Percentiles rank a stretch among this genome's conserved stretches.
These are phyloP conservation scores for Trochalopteron elliotii DNA, from an alignment of 2,113 vertebrate genomes.

Conservation along the genomic window DNA sequence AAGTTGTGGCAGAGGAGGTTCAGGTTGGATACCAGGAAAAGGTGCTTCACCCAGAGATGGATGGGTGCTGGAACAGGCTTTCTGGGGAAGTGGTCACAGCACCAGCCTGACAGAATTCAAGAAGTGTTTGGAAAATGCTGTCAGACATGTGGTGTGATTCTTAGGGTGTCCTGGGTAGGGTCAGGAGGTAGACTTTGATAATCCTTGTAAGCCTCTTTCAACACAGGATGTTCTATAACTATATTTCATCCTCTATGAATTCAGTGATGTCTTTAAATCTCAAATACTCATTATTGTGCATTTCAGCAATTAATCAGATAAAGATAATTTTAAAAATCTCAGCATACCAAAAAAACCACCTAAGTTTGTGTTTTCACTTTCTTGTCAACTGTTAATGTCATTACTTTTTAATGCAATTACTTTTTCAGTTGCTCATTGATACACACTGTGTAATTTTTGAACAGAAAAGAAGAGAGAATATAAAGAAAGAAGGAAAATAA, in stretches of 20 bases:
- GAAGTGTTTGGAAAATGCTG: accelerated
- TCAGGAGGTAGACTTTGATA: not conserved
- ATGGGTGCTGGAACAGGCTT: not conserved
- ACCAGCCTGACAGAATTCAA: not conserved
- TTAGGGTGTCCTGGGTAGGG: not conserved
- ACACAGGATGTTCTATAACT: not conserved
- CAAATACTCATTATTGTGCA: not conserved
- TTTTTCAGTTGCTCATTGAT: not conserved
- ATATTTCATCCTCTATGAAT: not conserved
- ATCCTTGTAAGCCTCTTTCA: not conserved
- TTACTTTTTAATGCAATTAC: not conserved
- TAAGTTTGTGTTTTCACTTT: not conserved
- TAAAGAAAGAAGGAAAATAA: not conserved
- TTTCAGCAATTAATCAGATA: not conserved
- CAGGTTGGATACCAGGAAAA: not conserved
- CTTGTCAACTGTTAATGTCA: not conserved
- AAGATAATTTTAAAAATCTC: not conserved
- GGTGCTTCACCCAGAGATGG: not conserved
- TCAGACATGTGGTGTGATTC: not conserved
- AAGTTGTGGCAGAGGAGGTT: not conserved
- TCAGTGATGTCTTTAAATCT: not conserved
- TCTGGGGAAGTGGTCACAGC: not conserved
- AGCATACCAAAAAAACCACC: not conserved
- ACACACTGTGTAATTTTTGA: not conserved
- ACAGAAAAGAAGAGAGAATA: accelerated